phyloP scores from a whole-genome alignment of 1,140 invertebrate genomes.

The Zaprionus tsacasi region DNA sequence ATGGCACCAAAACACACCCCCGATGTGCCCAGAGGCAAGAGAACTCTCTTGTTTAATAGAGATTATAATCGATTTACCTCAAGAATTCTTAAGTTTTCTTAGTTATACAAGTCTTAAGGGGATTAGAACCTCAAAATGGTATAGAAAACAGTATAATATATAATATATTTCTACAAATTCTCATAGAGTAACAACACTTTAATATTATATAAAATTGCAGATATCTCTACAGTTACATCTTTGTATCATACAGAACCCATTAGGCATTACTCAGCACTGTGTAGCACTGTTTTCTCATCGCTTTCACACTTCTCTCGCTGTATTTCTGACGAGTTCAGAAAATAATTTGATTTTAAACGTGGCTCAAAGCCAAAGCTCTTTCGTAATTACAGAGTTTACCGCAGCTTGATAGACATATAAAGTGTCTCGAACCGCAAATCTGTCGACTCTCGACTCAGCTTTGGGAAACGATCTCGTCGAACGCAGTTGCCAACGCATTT shows the following conservation, averaged over 20 bases:
- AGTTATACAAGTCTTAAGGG: no score
- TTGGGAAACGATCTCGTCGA: neutral
- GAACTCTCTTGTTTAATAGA: neutral
- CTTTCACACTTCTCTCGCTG: neutral
- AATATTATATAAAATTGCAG: no score
- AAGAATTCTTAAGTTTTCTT: no score
- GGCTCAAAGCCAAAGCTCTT: neutral
- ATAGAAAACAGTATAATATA: no score
- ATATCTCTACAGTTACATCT: no score
- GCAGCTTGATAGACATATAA: constrained; percentile 1
- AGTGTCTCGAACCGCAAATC: neutral
- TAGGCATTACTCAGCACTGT: neutral
- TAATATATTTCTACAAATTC: no score
- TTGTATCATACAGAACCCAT: neutral
- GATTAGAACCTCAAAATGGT: no score
- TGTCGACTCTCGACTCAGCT: neutral
- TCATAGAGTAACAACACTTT: no score
- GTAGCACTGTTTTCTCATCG: neutral
- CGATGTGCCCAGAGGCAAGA: neutral
- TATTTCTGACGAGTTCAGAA: neutral
- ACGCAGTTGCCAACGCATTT: constrained; percentile 1
- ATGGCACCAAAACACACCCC: neutral
- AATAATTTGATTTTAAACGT: constrained; percentile 1
- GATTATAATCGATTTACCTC: neutral
- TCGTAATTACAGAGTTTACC: constrained; percentile 6